These are phyloP conservation scores for Drosophila kohkoa DNA, from an alignment of 1,140 invertebrate species.

Conservation along the genomic window DNA sequence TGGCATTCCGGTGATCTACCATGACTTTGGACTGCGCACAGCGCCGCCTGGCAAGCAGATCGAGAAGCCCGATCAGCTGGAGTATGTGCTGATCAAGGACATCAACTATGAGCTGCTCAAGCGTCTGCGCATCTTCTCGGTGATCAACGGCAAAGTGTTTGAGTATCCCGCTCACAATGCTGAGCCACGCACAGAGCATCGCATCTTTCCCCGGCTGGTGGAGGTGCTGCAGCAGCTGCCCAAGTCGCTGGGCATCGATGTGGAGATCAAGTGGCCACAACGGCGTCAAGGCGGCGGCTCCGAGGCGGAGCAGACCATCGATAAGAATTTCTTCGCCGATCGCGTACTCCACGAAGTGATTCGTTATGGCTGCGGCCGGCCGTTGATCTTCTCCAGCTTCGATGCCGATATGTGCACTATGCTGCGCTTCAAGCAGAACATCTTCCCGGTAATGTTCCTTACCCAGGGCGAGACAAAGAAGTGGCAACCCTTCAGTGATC, in stretches of 20 bases:
- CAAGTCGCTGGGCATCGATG: constrained; percentile 94
- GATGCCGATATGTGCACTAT: constrained; percentile 97
- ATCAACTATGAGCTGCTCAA: constrained; percentile 94
- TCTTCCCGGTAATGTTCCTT: constrained; percentile 96
- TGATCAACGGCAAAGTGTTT: constrained; percentile 70
- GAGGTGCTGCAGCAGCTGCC: constrained; percentile 92
- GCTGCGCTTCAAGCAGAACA: constrained; percentile 96
- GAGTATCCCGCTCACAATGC: constrained; percentile 78
- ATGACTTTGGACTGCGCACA: constrained; percentile 97
- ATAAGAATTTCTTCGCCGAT: constrained; percentile 96
- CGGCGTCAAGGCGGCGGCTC: constrained; percentile 92
- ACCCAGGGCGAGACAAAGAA: constrained; percentile 93
- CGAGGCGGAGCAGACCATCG: constrained; percentile 95
- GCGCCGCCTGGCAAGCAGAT: constrained; percentile 91
- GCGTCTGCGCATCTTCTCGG: constrained; percentile 89
- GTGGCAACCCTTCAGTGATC: constrained; percentile 93
- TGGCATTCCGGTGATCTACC: constrained; percentile 96
- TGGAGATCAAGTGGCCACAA: constrained; percentile 98
- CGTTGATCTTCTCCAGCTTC: constrained; percentile 97
- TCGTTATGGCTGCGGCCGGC: constrained; percentile 90
- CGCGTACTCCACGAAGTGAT: constrained; percentile 90
- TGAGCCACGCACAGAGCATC: constrained; percentile 89
- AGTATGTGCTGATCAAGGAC: constrained; percentile 96
- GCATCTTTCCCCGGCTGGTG: constrained; percentile 96
- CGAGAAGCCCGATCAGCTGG: constrained; percentile 89